Evolutionary conservation across 2,888 invertebrate genomes (phyloP), one percentile per base, ranked within the genome.

Genomic region (Phlogophora meticulosa): DNA sequence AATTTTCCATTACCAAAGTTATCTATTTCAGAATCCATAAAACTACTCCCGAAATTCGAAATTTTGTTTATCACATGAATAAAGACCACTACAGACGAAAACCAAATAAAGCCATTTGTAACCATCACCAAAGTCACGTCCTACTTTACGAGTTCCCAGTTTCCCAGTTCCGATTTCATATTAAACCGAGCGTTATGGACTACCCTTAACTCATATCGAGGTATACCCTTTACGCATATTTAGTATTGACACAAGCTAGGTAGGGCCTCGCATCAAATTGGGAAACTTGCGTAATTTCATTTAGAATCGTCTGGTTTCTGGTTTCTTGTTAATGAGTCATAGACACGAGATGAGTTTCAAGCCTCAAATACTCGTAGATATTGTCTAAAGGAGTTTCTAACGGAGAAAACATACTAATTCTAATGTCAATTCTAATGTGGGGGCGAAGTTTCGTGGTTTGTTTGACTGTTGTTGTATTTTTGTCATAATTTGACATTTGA

Each of bases 261-360:
- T 49, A 32, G 10, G 24, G 15, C 13, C 20, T 32, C 24, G 17
- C 34, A 71, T 52, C 22, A 34, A 63, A 74, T 58, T 60, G 52
- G 20, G 24, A 60, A 74, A 77, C 65, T 74, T 68, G 42, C 13
- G 46, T 75, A 55, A 74, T 68, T 48, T 42, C 9, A 43, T 46
- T 36, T 46, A 52, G 34, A 60, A 32, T 53, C 20, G n/a, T 40
- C 52, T 49, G 32, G 20, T 22, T 51, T 40, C 52, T 53, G 9
- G 20, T n/a, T 51, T 34, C 65, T 43, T 40, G 49, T 38, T 43
- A 1, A 22, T 4, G 45, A 11, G 10, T 34, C 15, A 13, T 38
- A 45, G 20, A 38, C 9, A 38, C 13, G 10, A 20, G n/a, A 2
- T 7, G n/a, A 59, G n/a, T 20, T 59, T 38, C 36, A 46, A 20